These are phyloP conservation scores for Syngnathus acus DNA, from an alignment of 2,797 vertebrate species.

Conservation along the genomic window DNA sequence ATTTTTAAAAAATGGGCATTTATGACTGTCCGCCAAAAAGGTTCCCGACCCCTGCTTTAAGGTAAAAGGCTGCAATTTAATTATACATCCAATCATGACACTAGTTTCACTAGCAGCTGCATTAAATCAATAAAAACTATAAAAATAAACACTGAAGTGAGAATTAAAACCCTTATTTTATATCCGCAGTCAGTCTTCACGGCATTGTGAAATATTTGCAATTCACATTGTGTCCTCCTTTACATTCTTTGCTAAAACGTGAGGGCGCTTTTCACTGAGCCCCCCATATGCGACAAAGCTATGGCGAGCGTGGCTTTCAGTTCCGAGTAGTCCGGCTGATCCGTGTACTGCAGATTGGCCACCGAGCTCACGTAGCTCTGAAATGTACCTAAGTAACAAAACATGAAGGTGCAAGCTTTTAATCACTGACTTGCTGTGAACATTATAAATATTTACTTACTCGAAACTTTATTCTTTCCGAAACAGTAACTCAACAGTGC, in stretches of 20 bases:
- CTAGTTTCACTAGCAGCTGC: not conserved
- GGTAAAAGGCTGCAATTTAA: not conserved
- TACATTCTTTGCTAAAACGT: conserved; percentile 34
- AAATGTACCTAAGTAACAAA: conserved; percentile 52
- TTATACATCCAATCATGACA: not conserved
- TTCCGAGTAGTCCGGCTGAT: conserved; percentile 63
- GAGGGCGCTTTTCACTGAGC: conserved; percentile 44
- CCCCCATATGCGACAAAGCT: conserved; percentile 51
- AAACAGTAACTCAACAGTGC: conserved; percentile 64
- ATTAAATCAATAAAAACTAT: not conserved
- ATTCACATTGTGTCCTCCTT: conserved; percentile 12
- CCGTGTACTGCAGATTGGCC: conserved; percentile 64
- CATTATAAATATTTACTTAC: conserved; percentile 42
- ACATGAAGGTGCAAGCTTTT: not conserved
- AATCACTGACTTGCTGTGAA: not conserved
- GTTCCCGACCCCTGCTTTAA: not conserved
- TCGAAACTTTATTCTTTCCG: conserved; percentile 54
- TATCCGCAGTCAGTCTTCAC: not conserved
- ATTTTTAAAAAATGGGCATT: too few relatives aligned
- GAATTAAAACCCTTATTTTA: not conserved
- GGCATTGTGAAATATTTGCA: not conserved
- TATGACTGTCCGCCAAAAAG: too few relatives aligned
- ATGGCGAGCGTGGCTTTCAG: conserved; percentile 49
- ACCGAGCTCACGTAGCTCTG: conserved; percentile 58
- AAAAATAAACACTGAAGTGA: not conserved